Conservation (phyloP, 2,113 vertebrate genomes). For the Indicator maculatus region DNA sequence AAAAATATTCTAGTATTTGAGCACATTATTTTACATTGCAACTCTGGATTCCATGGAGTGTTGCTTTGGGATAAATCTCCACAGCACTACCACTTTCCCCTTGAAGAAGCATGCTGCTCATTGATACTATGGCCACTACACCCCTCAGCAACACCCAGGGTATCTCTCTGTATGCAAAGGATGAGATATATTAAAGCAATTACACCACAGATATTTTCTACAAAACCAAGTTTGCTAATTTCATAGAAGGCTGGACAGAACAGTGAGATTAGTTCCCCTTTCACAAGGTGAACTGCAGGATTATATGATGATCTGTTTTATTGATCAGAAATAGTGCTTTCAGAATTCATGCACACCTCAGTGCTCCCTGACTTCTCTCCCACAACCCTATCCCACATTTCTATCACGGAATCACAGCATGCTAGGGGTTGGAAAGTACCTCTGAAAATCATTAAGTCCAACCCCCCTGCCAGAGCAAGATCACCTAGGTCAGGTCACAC, state of each 20-base stretch:
- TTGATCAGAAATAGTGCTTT: neutral
- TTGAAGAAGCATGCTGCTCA: neutral
- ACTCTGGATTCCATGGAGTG: neutral
- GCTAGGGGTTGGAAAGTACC: no score
- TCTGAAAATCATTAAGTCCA: no score
- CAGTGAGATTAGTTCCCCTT: neutral
- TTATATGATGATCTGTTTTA: neutral
- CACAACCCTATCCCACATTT: neutral
- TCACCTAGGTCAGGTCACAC: no score
- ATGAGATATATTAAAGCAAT: neutral
- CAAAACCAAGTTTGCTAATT: neutral
- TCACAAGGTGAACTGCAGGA: neutral
- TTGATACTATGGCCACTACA: neutral
- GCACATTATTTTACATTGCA: neutral
- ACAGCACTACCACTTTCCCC: fast-evolving
- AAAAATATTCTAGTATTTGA: neutral
- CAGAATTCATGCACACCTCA: neutral
- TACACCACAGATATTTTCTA: neutral
- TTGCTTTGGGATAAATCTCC: neutral
- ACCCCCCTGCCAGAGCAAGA: no score
- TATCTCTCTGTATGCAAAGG: neutral
- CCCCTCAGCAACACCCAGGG: neutral
- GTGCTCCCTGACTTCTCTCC: neutral
- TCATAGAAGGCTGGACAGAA: neutral
- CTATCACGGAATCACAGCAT: neutral